Evolutionary conservation across 2,888 invertebrate species (phyloP).

Genomic region (Hirudinaria manillensis): DNA sequence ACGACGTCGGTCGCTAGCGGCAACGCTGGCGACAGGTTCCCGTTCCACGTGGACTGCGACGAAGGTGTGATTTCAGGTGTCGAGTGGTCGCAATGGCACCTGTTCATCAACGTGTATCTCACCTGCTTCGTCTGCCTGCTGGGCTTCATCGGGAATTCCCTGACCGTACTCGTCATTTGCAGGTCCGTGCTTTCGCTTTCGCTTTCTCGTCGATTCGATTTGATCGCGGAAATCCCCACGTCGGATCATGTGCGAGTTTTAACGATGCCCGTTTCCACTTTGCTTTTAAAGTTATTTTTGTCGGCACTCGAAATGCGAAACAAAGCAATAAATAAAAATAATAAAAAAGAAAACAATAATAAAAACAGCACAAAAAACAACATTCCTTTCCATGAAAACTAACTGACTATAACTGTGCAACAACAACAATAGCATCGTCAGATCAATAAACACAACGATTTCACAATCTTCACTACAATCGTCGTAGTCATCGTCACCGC

Average conservation of each 20-base stretch:
- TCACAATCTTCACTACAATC: conserved; percentile 24
- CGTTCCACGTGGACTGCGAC: not conserved
- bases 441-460: conserved; percentile 20
- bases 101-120: conserved; percentile 32
- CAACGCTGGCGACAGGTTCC: not conserved
- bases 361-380: too few species aligned
- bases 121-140: conserved; percentile 30
- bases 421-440: too few species aligned
- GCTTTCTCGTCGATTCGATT: not conserved
- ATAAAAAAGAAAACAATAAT: too few species aligned
- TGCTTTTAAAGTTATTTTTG: too few species aligned
- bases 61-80: not conserved
- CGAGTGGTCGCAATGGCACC: conserved; percentile 12
- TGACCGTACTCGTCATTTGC: conserved; percentile 38
- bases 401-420: too few species aligned
- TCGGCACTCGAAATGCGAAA: too few species aligned
- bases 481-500: conserved; percentile 27
- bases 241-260: not conserved
- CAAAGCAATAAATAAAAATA: too few species aligned
- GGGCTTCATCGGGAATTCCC: conserved; percentile 35
- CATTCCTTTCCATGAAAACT: too few species aligned
- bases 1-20: not conserved
- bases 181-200: conserved; percentile 4
- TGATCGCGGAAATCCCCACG: not conserved
- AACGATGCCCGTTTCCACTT: not conserved